Base-by-base conservation (phyloP, 1,140 invertebrate species). In the Pseudomyrmex dendroicus region DNA sequence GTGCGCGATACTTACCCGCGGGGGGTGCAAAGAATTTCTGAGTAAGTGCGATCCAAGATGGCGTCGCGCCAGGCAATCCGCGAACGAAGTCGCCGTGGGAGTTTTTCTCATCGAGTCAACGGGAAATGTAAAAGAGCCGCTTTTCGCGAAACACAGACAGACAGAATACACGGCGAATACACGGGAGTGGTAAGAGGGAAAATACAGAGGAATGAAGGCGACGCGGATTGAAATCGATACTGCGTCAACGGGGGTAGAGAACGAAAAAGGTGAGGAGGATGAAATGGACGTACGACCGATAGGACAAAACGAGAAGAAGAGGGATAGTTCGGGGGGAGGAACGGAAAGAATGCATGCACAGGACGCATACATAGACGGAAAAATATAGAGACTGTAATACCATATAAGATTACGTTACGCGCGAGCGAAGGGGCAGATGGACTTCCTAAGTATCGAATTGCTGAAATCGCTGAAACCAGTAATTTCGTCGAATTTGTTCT, bases 211-310 rank as follows among this genome's bases (percentile, higher is more conserved):
- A 35, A 77, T 20, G 56, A 46, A 50, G n/a, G 59, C 25, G 20
- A 68, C 74, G 72, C n/a, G 78, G 66, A 87, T 87, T 83, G 86
- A 62, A 84, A 87, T 87, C 86, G 86, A 87, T 87, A 86, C n/a
- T 57, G 46, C 68, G 25, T 1, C 54, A 44, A 35, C 35, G 35
- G 35, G 5, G 35, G 5, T 1, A 10, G 73, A 13, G 59, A n/a
- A n/a, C 35, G 52, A 17, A 54, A 17, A 78, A 56, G 10, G 73
- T 22, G 70, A 56, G 52, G 54, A 22, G 48, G 54, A 54, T 25
- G 15, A 56, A 15, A 22, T 50, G 25, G 56, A 35, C 20, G n/a
- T 46, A 44, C 48, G 15, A 50, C 15, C 62, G 63, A n/a, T 20
- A 57, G 61, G 62, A 57, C 25, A 76, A 73, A 85, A 82, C 68